Conservation (phyloP, 2,797 vertebrate species). For the Gobio occitaniae region DNA sequence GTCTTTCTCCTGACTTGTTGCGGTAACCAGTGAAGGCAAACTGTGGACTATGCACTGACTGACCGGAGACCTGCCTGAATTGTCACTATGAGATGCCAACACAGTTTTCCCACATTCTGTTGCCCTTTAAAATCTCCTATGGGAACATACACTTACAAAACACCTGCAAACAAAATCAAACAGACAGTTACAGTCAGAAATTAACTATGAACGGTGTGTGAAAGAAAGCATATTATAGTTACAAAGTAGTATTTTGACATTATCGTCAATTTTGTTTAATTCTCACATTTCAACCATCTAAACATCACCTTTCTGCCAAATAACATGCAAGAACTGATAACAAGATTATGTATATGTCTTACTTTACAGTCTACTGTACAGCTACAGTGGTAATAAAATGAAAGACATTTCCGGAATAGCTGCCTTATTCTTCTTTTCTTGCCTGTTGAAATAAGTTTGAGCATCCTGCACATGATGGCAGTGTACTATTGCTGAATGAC, state of each 20-base stretch:
- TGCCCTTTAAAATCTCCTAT: constrained; percentile 57
- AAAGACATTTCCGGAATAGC: constrained; percentile 63
- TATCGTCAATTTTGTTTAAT: not conserved
- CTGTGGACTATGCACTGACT: constrained; percentile 58
- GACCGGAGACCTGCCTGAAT: constrained; percentile 23
- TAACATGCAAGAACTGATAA: not conserved
- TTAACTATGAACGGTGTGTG: constrained; percentile 5
- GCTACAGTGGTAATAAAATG: constrained; percentile 43
- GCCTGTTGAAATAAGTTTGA: not conserved
- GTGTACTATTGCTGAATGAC: constrained; percentile 39
- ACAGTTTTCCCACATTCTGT: constrained; percentile 37
- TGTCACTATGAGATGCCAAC: constrained; percentile 2
- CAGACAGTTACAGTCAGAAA: constrained; percentile 16
- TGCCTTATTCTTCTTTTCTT: constrained; percentile 57
- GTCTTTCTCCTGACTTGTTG: constrained; percentile 5
- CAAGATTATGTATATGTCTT: constrained; percentile 17
- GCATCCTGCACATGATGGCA: constrained; percentile 15
- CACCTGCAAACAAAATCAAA: constrained; percentile 8
- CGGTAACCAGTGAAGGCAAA: constrained; percentile 14
- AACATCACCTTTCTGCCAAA: constrained; percentile 23
- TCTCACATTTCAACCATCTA: constrained; percentile 3
- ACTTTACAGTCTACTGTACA: constrained; percentile 8
- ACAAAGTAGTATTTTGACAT: constrained; percentile 29
- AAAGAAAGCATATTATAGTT: not conserved
- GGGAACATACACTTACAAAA: constrained; percentile 54